These are phyloP conservation scores for Phengaris arion DNA, from an alignment of 2,888 invertebrate genomes.

Conservation along the genomic window DNA sequence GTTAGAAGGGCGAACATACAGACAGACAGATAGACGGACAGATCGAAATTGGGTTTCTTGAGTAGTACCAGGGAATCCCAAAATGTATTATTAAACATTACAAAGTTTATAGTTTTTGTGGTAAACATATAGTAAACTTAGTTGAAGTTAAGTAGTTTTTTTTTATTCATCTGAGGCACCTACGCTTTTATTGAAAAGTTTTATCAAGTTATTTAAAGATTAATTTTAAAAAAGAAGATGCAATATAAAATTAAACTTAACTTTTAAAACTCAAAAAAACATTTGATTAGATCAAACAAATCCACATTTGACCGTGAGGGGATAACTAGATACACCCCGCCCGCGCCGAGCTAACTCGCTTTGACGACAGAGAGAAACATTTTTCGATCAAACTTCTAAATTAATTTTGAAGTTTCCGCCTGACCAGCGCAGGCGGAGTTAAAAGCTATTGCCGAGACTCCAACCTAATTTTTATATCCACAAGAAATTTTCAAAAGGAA, in stretches of 20 bases:
- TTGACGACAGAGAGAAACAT: conserved; percentile 58
- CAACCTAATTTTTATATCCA: conserved; percentile 58
- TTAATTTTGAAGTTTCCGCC: conserved; percentile 69
- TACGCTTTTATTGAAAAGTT: too few species aligned
- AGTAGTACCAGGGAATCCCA: too few species aligned
- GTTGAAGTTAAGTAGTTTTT: too few species aligned
- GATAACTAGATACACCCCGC: neutral
- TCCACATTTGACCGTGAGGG: conserved; percentile 10
- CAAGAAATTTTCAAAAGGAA: conserved; percentile 39
- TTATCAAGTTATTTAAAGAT: too few species aligned
- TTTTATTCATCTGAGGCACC: too few species aligned
- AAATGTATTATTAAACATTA: too few species aligned
- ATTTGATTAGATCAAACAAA: conserved; percentile 19
- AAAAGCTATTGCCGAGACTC: conserved; percentile 45
- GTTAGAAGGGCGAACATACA: too few species aligned
- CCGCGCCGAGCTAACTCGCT: conserved; percentile 32
- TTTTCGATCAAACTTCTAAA: conserved; percentile 72
- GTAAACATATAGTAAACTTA: too few species aligned
- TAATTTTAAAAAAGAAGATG: too few species aligned
- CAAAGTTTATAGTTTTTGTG: too few species aligned
- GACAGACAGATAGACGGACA: too few species aligned
- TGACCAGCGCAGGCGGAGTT: conserved; percentile 47
- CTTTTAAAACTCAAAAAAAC: neutral
- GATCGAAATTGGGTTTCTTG: too few species aligned
- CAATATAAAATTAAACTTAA: neutral